These are phyloP conservation scores for Nothoprocta perdicaria DNA, from an alignment of 2,113 vertebrate genomes.

Conservation along the genomic window DNA sequence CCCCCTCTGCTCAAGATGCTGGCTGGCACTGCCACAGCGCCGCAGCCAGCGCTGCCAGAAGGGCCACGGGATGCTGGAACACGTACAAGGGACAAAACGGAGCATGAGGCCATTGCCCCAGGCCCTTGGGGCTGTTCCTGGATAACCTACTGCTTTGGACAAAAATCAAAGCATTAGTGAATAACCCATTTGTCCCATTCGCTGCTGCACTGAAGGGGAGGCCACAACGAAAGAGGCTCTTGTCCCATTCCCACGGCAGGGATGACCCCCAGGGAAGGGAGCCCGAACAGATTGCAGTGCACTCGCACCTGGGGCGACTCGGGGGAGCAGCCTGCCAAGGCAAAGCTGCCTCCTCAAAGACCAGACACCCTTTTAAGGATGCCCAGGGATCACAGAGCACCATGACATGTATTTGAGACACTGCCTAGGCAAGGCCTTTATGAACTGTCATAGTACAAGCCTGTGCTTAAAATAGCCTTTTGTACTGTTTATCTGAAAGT, in stretches of 20 bases:
- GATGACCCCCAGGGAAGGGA: background rate
- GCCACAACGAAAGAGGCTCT: background rate
- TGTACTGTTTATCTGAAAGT: background rate
- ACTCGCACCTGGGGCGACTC: background rate
- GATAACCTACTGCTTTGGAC: background rate
- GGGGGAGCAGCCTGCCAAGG: background rate
- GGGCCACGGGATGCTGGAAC: background rate
- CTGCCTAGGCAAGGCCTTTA: background rate
- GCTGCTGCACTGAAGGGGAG: fast-evolving
- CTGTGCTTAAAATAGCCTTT: background rate
- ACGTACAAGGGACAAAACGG: background rate
- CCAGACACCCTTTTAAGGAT: background rate
- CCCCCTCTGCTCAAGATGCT: background rate
- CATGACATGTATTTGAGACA: background rate
- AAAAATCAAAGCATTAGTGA: background rate
- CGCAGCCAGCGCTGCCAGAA: background rate
- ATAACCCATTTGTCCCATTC: background rate
- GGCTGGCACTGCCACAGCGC: background rate
- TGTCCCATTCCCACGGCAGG: background rate
- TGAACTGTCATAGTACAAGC: background rate
- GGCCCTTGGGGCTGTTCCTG: background rate
- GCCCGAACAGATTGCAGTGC: background rate
- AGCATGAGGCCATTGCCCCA: background rate
- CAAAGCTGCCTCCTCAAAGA: background rate
- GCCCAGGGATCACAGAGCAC: background rate